These are phyloP conservation scores for Pachypanchax playfairii DNA, from an alignment of 2,113 vertebrate genomes.

Conservation along the genomic window DNA sequence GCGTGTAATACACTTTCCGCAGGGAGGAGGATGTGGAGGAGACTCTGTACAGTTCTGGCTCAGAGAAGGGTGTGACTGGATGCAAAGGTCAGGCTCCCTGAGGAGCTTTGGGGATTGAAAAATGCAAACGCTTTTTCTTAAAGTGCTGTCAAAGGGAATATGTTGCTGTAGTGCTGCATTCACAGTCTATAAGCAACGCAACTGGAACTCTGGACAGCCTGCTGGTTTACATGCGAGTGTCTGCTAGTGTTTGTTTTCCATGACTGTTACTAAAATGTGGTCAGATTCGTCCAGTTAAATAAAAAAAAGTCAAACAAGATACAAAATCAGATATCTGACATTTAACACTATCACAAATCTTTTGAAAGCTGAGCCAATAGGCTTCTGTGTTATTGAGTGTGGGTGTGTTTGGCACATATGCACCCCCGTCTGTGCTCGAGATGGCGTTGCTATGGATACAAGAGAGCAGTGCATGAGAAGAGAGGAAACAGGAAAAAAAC, in stretches of 20 bases:
- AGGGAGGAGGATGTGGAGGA: not conserved
- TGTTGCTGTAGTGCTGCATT: constrained; percentile 62
- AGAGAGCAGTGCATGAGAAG: constrained; percentile 46
- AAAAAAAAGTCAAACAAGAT: constrained; percentile 9
- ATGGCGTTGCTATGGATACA: constrained; percentile 75
- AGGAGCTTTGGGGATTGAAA: constrained; percentile 48
- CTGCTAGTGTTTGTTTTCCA: not conserved
- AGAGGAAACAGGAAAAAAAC: constrained; percentile 17
- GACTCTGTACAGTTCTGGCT: constrained; percentile 31
- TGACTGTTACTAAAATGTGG: not conserved
- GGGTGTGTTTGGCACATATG: constrained; percentile 28
- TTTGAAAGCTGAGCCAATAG: constrained; percentile 18
- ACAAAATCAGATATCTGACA: not conserved
- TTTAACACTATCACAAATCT: not conserved
- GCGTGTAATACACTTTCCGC: constrained; percentile 27
- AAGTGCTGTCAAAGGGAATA: constrained; percentile 51
- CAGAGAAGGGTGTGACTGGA: constrained; percentile 42
- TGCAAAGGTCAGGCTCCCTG: constrained; percentile 65
- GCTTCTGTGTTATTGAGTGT: constrained; percentile 4
- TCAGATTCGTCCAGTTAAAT: not conserved
- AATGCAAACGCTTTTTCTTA: constrained; percentile 30
- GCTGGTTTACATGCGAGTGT: constrained; percentile 2
- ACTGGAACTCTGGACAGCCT: constrained; percentile 20
- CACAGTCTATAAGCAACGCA: constrained; percentile 46
- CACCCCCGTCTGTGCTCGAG: constrained; percentile 45